phyloP scores from a whole-genome alignment of 2,797 vertebrate genomes.

The Silurus aristotelis region DNA sequence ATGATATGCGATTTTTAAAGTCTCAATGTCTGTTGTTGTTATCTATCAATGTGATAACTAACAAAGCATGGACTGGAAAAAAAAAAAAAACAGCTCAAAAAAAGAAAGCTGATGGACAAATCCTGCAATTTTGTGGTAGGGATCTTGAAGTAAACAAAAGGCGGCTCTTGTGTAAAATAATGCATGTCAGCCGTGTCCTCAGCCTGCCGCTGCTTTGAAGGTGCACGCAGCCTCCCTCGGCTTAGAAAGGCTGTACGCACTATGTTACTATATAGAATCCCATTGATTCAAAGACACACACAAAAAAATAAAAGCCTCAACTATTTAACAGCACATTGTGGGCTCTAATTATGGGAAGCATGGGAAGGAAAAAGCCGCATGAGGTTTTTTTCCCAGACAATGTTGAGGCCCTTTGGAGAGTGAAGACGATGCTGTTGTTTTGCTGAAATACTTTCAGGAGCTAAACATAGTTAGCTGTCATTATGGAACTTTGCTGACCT shows the following conservation, averaged over 20 bases:
- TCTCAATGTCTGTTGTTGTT: constrained; percentile 19
- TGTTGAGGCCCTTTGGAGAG: constrained; percentile 71
- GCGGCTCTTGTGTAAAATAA: constrained; percentile 75
- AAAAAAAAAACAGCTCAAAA: constrained; percentile 34
- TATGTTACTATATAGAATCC: constrained; percentile 73
- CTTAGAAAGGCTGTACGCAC: neutral
- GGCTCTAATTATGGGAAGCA: constrained; percentile 76
- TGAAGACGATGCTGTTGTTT: constrained; percentile 74
- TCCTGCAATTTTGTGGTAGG: constrained; percentile 75
- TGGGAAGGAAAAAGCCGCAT: constrained; percentile 75
- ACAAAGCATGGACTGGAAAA: constrained; percentile 17
- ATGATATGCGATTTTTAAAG: constrained; percentile 10
- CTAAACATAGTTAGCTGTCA: constrained; percentile 80
- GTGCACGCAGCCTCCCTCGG: constrained; percentile 19
- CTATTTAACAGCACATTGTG: constrained; percentile 78
- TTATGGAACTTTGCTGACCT: constrained; percentile 69
- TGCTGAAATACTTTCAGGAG: constrained; percentile 69
- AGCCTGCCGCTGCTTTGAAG: constrained; percentile 72
- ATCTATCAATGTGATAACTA: constrained; percentile 56
- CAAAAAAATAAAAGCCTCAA: constrained; percentile 74
- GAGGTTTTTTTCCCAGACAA: constrained; percentile 63
- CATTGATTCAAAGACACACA: constrained; percentile 71
- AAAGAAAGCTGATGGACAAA: constrained; percentile 70
- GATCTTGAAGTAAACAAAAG: constrained; percentile 77
- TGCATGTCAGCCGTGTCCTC: constrained; percentile 74